phyloP scores from a whole-genome alignment of 2,113 vertebrate genomes.

The Xenus cinereus region DNA sequence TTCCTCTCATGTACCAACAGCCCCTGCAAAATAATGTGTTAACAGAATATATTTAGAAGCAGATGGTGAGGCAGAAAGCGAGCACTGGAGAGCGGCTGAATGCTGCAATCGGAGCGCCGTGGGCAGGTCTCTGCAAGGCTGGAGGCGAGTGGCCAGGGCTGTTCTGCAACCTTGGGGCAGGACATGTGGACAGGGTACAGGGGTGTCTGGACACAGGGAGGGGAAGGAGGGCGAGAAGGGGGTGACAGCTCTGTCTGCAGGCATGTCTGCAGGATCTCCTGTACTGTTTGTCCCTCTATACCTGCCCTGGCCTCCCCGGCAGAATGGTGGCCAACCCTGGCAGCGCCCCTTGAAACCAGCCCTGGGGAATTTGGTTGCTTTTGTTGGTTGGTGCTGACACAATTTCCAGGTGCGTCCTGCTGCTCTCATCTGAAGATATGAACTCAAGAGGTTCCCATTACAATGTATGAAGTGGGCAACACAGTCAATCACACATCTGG shows the following conservation, averaged over 20 bases:
- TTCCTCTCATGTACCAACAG: not conserved
- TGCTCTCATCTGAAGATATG: not conserved
- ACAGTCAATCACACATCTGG: not conserved
- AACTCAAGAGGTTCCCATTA: not conserved
- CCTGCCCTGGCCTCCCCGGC: not conserved
- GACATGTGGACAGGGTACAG: fast-evolving
- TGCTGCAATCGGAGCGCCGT: fast-evolving
- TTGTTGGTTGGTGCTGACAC: not conserved
- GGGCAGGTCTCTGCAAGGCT: not conserved
- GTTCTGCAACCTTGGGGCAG: not conserved
- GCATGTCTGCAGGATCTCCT: not conserved
- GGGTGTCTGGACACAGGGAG: not conserved
- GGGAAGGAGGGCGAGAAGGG: not conserved
- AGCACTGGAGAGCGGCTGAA: not conserved
- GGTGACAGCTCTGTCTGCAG: not conserved
- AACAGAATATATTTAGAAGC: not conserved
- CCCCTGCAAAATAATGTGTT: not conserved
- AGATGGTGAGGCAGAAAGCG: not conserved
- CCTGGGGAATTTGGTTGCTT: not conserved
- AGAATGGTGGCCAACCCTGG: not conserved
- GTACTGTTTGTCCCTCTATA: not conserved
- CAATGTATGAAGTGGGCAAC: fast-evolving
- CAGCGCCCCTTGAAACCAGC: not conserved
- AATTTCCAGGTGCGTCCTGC: not conserved
- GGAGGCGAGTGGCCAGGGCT: fast-evolving